Conservation (phyloP, 2,797 vertebrate genomes). For the Vespertilio murinus region DNA sequence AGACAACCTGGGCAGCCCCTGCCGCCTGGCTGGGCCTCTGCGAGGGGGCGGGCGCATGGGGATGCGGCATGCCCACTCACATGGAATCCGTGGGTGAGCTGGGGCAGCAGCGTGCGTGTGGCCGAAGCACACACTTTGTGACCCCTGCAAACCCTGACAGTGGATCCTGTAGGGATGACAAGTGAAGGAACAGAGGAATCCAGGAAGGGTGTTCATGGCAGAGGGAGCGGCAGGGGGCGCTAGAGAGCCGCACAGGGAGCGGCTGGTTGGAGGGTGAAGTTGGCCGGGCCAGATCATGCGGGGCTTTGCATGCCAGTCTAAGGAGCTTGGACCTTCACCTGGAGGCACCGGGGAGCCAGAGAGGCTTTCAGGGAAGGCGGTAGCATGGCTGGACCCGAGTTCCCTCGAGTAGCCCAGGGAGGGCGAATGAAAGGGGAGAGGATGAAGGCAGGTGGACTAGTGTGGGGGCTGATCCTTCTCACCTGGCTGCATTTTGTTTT, state of each 20-base stretch:
- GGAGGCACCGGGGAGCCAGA: neutral
- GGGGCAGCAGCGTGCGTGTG: neutral
- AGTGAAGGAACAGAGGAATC: neutral
- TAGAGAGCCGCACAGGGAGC: neutral
- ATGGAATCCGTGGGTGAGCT: neutral
- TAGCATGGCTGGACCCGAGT: neutral
- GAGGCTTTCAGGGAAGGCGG: neutral
- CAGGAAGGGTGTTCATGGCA: neutral
- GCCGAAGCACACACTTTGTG: fast-evolving
- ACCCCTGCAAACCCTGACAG: neutral
- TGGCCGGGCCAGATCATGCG: neutral
- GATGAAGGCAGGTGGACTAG: neutral
- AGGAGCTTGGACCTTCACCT: neutral
- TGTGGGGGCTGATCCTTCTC: neutral
- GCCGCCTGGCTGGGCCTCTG: neutral
- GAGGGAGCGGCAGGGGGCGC: neutral
- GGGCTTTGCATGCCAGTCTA: neutral
- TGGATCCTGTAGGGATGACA: neutral
- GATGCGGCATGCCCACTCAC: neutral
- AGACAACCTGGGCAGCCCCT: slow-evolving; percentile 67
- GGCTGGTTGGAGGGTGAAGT: neutral
- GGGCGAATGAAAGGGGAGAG: neutral
- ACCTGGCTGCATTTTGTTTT: neutral
- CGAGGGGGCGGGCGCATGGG: neutral
- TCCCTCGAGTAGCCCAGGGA: neutral